Evolutionary conservation across 2,797 vertebrate species (phyloP).

Genomic region (Oreortyx pictus): DNA sequence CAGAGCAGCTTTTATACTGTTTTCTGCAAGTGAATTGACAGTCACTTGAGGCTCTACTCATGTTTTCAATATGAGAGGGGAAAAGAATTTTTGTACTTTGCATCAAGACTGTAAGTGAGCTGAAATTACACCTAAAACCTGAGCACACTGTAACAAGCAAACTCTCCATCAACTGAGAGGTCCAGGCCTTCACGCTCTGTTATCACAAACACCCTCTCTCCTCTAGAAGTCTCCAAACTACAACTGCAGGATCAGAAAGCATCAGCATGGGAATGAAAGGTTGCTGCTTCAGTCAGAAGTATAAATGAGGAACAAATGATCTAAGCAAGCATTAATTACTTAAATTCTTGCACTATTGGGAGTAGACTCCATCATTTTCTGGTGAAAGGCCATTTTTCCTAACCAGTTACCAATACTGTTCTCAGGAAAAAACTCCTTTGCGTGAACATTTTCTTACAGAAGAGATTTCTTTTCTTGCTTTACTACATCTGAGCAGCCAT

Average conservation of each 20-base stretch:
- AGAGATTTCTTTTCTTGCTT: not conserved
- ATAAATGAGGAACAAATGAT: not conserved
- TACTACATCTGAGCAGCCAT: not conserved
- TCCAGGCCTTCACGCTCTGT: not conserved
- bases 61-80: not conserved
- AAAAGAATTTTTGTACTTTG: not conserved
- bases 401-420: not conserved
- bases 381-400: not conserved
- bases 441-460: not conserved
- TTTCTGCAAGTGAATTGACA: not conserved
- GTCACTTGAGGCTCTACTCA: not conserved
- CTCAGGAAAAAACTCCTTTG: not conserved
- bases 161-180: not conserved
- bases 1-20: not conserved
- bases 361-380: not conserved
- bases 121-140: not conserved
- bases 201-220: not conserved
- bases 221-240: not conserved
- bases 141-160: not conserved
- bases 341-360: not conserved
- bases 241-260: not conserved
- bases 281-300: not conserved
- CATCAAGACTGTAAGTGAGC: accelerated
- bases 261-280: not conserved
- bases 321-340: not conserved